Base-by-base conservation (phyloP, 2,113 vertebrate genomes). In the Nanger granti region DNA sequence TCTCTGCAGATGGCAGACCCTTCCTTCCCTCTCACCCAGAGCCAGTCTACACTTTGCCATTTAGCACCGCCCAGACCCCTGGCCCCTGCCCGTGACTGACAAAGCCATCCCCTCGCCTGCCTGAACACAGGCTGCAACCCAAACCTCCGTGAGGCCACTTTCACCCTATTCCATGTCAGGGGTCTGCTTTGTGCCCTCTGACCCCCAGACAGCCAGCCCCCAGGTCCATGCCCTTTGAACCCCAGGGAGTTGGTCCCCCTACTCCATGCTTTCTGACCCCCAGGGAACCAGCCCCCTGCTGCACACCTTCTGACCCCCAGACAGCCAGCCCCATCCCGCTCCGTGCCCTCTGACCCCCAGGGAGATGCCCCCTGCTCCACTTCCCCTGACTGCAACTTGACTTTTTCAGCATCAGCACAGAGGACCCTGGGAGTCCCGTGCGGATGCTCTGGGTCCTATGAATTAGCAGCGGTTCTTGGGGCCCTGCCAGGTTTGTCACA, bases 381-480 rank as follows among this genome's bases (percentile, higher is more conserved):
- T 37, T 41, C 66, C 7, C 4, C 24, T 28, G 29, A 52, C 14
- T 28, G 62, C 22, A 22, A 31, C 73, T n/a, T 22, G 66, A 6
- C 66, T 49, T 15, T 14, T 13, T 60, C 15, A 10, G 4, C 20
- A 7, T 3, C 5, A 31, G 54, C 37, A 8, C 13, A n/a, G 64
- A 57, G 62, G n/a, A 49, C 4, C 2, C 28, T 13, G 54, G 55
- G 26, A 20, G 4, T 3, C 20, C 28, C 7, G 2, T 11, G 34
- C 6, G 4, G 3, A 18, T 8, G 15, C 37, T 7, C n/a, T 8
- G 60, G 49, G 52, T 29, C 69, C 82, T 59, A 15, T 64, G 13
- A 34, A 7, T 0, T 17, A 44, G 34, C 55, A 29, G 31, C 55
- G 12, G 3, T 60, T 73, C 66, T 66, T 0, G 1, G 11, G 54